phyloP scores from a whole-genome alignment of 2,797 vertebrate species.

The Discoglossus pictus region DNA sequence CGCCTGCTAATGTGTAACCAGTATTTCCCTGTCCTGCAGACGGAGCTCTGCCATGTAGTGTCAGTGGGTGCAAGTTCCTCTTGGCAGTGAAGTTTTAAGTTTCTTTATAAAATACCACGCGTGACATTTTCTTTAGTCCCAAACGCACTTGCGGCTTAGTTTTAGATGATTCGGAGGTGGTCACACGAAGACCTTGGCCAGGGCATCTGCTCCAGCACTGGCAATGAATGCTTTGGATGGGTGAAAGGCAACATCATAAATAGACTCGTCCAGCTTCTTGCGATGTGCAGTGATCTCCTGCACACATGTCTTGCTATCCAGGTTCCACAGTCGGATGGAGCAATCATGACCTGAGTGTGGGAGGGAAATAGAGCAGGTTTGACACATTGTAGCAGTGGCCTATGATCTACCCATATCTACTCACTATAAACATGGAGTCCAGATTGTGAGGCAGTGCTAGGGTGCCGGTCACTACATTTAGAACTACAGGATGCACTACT shows the following conservation, averaged over 20 bases:
- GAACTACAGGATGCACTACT: no score
- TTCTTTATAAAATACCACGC: constrained; percentile 19
- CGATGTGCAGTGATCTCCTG: constrained; percentile 98
- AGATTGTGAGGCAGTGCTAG: no score
- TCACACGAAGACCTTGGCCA: constrained; percentile 97
- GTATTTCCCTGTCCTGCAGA: constrained; percentile 43
- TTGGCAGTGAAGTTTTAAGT: constrained; percentile 45
- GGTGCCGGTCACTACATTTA: no score
- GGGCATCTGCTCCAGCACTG: constrained; percentile 94
- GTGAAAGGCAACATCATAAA: constrained; percentile 98
- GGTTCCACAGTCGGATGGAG: constrained; percentile 97
- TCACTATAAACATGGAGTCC: no score
- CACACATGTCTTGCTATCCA: constrained; percentile 97
- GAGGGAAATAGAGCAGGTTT: constrained; percentile 41
- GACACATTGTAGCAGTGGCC: not conserved
- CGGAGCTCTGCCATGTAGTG: constrained; percentile 42
- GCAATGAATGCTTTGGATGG: constrained; percentile 98
- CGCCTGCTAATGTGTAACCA: constrained; percentile 25
- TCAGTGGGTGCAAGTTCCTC: constrained; percentile 22
- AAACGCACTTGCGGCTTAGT: constrained; percentile 35
- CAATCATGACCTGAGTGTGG: constrained; percentile 96
- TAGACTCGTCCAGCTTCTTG: constrained; percentile 97
- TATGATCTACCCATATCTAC: no score
- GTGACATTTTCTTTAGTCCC: constrained; percentile 22
- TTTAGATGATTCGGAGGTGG: constrained; percentile 53